Conservation (phyloP, 2,888 invertebrate species). For the Gymnosoma rotundatum region DNA sequence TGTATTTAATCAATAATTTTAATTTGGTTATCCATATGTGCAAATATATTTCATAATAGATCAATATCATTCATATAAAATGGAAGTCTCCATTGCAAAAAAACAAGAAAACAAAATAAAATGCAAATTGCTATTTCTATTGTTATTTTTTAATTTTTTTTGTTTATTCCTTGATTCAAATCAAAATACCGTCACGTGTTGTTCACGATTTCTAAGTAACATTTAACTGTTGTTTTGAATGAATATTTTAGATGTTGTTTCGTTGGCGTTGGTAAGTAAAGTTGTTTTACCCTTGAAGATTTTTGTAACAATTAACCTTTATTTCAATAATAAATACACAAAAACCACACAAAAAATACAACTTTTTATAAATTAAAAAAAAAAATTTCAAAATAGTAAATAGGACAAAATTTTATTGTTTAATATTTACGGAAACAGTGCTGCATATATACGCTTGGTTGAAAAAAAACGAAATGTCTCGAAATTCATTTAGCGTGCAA, state of each 20-base stretch:
- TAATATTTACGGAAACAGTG: too few relatives aligned
- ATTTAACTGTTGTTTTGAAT: neutral
- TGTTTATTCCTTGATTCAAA: neutral
- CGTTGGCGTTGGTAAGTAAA: neutral
- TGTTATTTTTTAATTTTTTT: neutral
- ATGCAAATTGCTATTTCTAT: too few relatives aligned
- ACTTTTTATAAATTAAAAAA: neutral
- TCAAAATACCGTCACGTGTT: slow-evolving; percentile 54
- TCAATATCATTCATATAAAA: neutral
- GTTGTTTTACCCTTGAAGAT: slow-evolving; percentile 53
- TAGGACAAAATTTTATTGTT: too few relatives aligned
- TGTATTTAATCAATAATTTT: neutral
- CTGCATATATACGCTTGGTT: too few relatives aligned
- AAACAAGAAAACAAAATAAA: neutral
- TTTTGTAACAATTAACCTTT: slow-evolving; percentile 61
- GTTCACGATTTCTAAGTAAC: slow-evolving; percentile 50
- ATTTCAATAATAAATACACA: slow-evolving; percentile 28
- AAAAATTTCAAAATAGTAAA: too few relatives aligned
- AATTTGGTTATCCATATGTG: neutral
- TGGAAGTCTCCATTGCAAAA: neutral
- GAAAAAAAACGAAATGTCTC: too few relatives aligned
- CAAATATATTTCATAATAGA: neutral
- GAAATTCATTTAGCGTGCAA: too few relatives aligned
- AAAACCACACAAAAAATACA: neutral
- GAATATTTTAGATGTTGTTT: slow-evolving; percentile 11